Evolutionary conservation across 2,113 vertebrate species (phyloP).

Genomic region (Apeltes quadracus): DNA sequence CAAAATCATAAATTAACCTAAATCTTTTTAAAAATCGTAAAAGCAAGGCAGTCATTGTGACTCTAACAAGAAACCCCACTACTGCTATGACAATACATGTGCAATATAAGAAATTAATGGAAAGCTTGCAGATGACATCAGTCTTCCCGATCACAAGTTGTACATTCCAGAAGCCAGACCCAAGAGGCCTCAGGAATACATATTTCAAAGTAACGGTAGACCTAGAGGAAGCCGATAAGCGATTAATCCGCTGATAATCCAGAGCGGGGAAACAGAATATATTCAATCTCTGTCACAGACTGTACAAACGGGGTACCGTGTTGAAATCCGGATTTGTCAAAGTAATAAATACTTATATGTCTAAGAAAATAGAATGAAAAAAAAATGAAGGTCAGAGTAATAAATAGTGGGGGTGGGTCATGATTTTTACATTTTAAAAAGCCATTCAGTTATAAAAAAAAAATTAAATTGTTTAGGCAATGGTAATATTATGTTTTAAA

Average conservation of each 20-base stretch:
- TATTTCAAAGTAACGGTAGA: too few species aligned
- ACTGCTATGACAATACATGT: not conserved
- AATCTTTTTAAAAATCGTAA: too few species aligned
- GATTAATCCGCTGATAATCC: too few species aligned
- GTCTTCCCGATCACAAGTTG: too few species aligned
- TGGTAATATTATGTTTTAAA: too few species aligned
- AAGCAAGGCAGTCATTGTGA: slow-evolving; percentile 25
- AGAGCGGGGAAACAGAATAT: too few species aligned
- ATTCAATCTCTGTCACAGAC: too few species aligned
- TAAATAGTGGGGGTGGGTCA: not conserved
- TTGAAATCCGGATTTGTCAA: too few species aligned
- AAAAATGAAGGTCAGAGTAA: not conserved
- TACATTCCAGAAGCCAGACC: not conserved
- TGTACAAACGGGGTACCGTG: too few species aligned
- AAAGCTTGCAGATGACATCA: slow-evolving; percentile 11
- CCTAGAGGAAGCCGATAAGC: too few species aligned
- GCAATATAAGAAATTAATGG: slow-evolving; percentile 17
- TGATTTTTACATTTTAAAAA: too few species aligned
- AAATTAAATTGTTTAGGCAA: not conserved
- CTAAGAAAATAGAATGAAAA: too few species aligned
- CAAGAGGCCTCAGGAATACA: not conserved
- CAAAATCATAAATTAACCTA: not conserved
- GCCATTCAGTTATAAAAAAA: not conserved
- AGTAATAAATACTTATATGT: not conserved
- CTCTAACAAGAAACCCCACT: slow-evolving; percentile 8